Evolutionary conservation across 2,113 vertebrate genomes (phyloP).

Genomic region (Gymnogyps californianus): DNA sequence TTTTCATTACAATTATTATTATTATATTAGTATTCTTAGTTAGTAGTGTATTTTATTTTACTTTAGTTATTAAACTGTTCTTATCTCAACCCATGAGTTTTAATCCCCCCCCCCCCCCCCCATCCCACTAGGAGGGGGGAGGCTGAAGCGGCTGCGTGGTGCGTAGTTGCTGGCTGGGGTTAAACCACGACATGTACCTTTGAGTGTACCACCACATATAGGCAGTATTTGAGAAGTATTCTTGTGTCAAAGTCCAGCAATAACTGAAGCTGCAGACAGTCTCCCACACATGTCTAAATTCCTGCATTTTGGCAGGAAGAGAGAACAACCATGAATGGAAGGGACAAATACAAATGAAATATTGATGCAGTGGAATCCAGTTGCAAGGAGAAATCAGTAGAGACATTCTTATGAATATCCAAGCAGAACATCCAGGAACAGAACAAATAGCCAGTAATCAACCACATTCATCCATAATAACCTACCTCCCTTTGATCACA

Average conservation of each 20-base stretch:
- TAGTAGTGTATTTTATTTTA: too few relatives aligned
- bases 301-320: not conserved
- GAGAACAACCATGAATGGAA: not conserved
- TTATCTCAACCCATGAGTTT: too few relatives aligned
- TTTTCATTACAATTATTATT: too few relatives aligned
- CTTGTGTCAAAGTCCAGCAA: not conserved
- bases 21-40: too few relatives aligned
- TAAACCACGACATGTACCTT: too few relatives aligned
- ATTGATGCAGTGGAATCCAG: not conserved
- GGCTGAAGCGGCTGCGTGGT: too few relatives aligned
- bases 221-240: not conserved
- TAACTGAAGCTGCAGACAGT: not conserved
- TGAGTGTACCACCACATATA: rapidly evolving
- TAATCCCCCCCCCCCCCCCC: too few relatives aligned
- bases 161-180: too few relatives aligned
- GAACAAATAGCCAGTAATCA: not conserved
- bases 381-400: not conserved
- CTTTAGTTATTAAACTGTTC: too few relatives aligned
- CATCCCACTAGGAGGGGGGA: too few relatives aligned
- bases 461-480: not conserved
- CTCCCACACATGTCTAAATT: not conserved
- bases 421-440: not conserved
- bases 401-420: not conserved
- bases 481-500: not conserved
- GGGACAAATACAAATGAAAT: not conserved